Conservation (phyloP, 1,140 invertebrate genomes). For the Argopecten irradians region DNA sequence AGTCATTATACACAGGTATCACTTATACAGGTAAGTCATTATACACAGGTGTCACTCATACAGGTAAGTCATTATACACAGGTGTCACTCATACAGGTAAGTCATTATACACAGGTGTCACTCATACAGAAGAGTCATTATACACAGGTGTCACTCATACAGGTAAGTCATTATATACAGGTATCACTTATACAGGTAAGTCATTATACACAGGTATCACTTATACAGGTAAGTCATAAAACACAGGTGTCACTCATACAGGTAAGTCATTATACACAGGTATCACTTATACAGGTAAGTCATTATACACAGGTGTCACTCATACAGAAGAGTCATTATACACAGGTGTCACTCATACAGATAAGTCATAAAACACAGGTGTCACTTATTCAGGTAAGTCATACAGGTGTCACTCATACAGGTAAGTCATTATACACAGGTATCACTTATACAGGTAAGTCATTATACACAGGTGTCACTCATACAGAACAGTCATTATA, state of each 20-base stretch:
- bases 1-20: neutral
- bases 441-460: too few species aligned
- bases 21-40: neutral
- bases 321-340: too few species aligned
- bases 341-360: too few species aligned
- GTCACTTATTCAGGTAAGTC: too few species aligned
- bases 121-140: constrained; percentile 63
- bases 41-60: neutral
- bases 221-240: neutral
- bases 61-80: neutral
- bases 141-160: constrained; percentile 67
- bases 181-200: neutral
- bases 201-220: neutral
- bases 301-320: neutral
- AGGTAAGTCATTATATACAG: constrained; percentile 51
- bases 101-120: constrained; percentile 61
- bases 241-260: neutral
- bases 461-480: too few species aligned
- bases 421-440: too few species aligned
- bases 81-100: neutral
- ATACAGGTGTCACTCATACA: too few species aligned
- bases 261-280: neutral
- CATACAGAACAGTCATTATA: too few species aligned
- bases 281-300: neutral
- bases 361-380: too few species aligned